Conservation (phyloP, 2,888 invertebrate species). For the Caenorhabditis plicata region DNA sequence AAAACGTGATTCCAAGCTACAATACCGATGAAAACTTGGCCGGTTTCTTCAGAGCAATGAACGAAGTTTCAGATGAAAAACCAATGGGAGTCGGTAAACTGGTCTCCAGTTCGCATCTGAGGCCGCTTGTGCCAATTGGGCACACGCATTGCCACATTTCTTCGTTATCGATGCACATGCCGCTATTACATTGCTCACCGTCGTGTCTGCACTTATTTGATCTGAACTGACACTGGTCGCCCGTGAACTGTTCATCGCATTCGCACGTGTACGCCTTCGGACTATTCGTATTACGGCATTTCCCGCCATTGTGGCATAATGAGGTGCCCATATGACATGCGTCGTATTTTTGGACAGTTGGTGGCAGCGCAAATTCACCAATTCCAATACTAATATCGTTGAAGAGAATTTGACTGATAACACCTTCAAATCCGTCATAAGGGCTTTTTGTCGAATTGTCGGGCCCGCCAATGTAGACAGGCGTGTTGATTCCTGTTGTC, state of each 20-base stretch:
- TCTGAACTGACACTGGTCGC: constrained; percentile 51
- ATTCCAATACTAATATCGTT: constrained; percentile 43
- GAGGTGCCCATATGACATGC: constrained; percentile 13
- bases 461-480: constrained; percentile 30
- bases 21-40: constrained; percentile 23
- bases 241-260: constrained; percentile 41
- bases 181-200: constrained; percentile 43
- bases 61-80: constrained; percentile 27
- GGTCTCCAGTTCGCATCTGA: constrained; percentile 19
- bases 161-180: constrained; percentile 49
- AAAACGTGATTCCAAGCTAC: neutral
- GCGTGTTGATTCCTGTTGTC: constrained; percentile 10
- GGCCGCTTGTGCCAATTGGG: constrained; percentile 36
- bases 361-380: constrained; percentile 27
- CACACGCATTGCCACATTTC: constrained; percentile 53
- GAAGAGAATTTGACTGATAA: constrained; percentile 46
- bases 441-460: constrained; percentile 12
- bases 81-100: constrained; percentile 17
- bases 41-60: constrained; percentile 18
- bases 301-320: constrained; percentile 46
- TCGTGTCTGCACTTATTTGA: constrained; percentile 34
- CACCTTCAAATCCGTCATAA: constrained; percentile 28
- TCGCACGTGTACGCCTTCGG: constrained; percentile 48
- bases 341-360: constrained; percentile 22
- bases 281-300: constrained; percentile 45